Evolutionary conservation across 2,797 vertebrate species (phyloP).

Genomic region (Artibeus lituratus): DNA sequence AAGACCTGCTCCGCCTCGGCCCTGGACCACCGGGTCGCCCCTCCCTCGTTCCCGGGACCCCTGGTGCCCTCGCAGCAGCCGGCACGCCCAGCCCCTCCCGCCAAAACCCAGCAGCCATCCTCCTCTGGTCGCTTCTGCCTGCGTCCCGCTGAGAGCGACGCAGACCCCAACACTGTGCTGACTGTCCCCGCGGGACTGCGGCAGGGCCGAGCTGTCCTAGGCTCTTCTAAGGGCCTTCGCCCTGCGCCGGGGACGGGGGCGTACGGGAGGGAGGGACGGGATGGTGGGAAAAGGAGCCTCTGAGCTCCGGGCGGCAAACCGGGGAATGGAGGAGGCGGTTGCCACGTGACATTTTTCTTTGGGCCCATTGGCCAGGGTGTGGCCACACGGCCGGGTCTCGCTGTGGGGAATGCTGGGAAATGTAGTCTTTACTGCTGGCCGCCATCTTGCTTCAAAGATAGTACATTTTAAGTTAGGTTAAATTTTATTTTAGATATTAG

Average conservation of each 20-base stretch:
- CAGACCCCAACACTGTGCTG: not conserved
- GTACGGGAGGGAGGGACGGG: too few species aligned
- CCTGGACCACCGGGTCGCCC: not conserved
- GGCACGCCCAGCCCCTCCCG: not conserved
- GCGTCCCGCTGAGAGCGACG: not conserved
- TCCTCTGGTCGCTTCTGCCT: too few species aligned
- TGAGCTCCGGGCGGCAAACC: not conserved
- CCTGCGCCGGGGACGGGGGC: too few species aligned
- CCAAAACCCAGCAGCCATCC: not conserved
- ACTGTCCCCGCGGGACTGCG: accelerated
- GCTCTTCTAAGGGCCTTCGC: too few species aligned
- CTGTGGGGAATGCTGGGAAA: not conserved
- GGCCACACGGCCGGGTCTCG: not conserved
- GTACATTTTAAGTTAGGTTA: not conserved
- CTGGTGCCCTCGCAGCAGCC: not conserved
- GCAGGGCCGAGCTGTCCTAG: not conserved
- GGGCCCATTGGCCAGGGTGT: not conserved
- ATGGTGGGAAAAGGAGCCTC: accelerated
- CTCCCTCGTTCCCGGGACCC: not conserved
- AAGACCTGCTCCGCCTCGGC: not conserved
- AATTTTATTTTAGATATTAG: not conserved
- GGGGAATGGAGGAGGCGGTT: not conserved
- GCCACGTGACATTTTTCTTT: accelerated
- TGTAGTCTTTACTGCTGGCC: not conserved
- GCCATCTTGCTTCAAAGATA: not conserved